Evolutionary conservation across 2,888 invertebrate species (phyloP), one percentile per base, ranked within the genome.

Genomic region (Heliconius charithonia): DNA sequence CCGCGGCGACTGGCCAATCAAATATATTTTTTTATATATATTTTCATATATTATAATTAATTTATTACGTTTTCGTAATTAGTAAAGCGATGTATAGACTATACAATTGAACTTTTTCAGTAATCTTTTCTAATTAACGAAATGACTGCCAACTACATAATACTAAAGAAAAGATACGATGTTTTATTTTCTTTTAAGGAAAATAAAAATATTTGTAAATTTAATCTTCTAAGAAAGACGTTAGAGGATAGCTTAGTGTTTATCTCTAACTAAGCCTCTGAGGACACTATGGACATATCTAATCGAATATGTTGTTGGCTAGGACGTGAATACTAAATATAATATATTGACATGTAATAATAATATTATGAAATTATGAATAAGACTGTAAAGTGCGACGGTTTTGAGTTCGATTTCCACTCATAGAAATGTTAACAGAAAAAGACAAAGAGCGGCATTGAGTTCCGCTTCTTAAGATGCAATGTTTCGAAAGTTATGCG

Each of bases 241-340:
- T 65, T 72, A 63, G 41, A 76, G 45, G 41, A 56, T 71, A 72
- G 37, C 56, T 76, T 25, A 56, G 37, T 27, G 65, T 72, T 72
- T 72, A 77, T 77, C 65, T 65, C 37, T 77, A 22, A 51, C 65
- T 66, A 77, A 77, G 65, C 51, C 29, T 37, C 37, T 51, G 13
- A 72, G 59, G 19, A 56, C 59, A 59, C 7, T 27, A 71, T 72
- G 27, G 66, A 51, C 77, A 22, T 77, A 77, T 77, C 66, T 72
- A 56, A 77, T 77, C 77, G 56, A 16, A 72, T 10, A 13, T 71
- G 32, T 25, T 25, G n/a, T 37, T 41, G 9, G 16, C 25, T 69
- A 6, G 69, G 25, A 56, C 27, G 45, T 41, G 22, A 41, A 70
- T 65, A 56, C 51, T 51, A 51, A 51, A 22, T 51, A 51, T 51